Base-by-base conservation (phyloP, 37 sponge, comb jelly and placozoan species). In the Crambe crambe region DNA sequence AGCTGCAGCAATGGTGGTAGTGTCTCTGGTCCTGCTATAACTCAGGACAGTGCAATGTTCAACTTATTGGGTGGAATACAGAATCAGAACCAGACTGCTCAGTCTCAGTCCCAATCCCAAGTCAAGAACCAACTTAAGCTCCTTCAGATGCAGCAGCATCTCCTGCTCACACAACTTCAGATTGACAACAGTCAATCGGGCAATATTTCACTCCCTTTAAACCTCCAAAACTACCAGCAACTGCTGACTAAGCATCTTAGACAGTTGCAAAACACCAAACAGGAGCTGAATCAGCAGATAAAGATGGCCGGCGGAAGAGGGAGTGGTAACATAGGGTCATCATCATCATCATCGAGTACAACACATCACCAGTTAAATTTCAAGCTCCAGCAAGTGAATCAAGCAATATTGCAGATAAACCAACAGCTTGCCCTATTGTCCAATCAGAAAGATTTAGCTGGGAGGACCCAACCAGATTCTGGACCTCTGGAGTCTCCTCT, bases 401-500 rank as follows among this genome's bases (percentile, higher is more conserved):
- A 75, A 22, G 37, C 34, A 8, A 89, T 89, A 3, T 29, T 30
- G 10, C 61, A 62, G 12, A 66, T 76, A 42, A 82, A 78, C 29
- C 83, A 83, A 37, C 83, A 89, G 60, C 77, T 82, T 4, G 23
- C 71, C 60, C 42, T 87, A 21, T 35, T 74, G 37, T 83, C 83
- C 23, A 42, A 44, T 22, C 43, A 65, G 18, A 54, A 73, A 32
- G 51, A 73, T 3, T 54, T 39, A 17, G 26, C 43, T 40, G 41
- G 17, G 3, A 70, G 40, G 23, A 5, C 23, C 40, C 70, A 70
- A 37, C 63, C 6, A 8, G 70, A 65, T 26, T 34, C 30, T 40
- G n/a, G 70, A 25, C 21, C 17, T 40, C 37, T 70, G 25, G 66
- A 34, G 12, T 65, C 66, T 3, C 31, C 66, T 30, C 66, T 34